phyloP scores from a whole-genome alignment of 2,797 vertebrate species.

The Podarcis lilfordi region DNA sequence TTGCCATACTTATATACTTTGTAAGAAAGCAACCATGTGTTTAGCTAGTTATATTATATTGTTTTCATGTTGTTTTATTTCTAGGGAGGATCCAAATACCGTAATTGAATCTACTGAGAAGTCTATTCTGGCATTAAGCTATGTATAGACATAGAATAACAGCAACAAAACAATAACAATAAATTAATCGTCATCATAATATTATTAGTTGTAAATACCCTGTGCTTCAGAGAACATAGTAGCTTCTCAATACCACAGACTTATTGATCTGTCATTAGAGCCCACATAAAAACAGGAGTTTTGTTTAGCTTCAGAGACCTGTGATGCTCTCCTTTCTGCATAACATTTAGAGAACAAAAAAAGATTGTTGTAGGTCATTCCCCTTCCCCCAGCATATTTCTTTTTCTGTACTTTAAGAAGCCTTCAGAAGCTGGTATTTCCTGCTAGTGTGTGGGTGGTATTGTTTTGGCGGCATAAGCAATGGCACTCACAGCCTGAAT shows the following conservation, averaged over 20 bases:
- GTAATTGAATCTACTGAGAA: neutral
- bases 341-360: neutral
- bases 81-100: neutral
- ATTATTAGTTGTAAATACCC: constrained; percentile 15
- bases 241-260: constrained; percentile 43
- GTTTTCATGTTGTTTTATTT: neutral
- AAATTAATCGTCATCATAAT: too few relatives aligned
- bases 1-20: too few relatives aligned
- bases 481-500: too few relatives aligned
- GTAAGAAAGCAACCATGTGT: neutral
- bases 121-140: too few relatives aligned
- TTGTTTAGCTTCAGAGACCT: accelerated
- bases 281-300: neutral
- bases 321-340: neutral
- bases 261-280: constrained; percentile 5
- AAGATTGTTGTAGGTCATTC: neutral
- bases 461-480: too few relatives aligned
- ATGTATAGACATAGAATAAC: too few relatives aligned
- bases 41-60: neutral
- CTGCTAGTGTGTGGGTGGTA: too few relatives aligned
- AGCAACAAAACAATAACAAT: too few relatives aligned
- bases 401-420: too few relatives aligned
- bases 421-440: too few relatives aligned
- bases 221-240: constrained; percentile 25
- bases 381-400: too few relatives aligned